Evolutionary conservation across 2,113 vertebrate species (phyloP).

Genomic region (Anarhynchus alexandrinus): DNA sequence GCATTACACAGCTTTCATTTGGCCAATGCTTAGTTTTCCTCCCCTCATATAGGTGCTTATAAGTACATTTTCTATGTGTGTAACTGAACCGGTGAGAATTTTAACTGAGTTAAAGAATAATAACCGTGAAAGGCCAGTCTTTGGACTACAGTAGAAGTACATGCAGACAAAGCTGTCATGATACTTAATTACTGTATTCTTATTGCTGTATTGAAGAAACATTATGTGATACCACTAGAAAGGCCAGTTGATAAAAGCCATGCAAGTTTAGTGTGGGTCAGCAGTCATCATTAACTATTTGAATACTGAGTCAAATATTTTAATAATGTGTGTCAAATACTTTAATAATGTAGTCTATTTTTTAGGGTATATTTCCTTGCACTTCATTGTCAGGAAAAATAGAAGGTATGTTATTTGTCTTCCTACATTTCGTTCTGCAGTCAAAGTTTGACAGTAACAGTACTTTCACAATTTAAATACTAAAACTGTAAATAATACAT

Average conservation of each 20-base stretch:
- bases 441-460: neutral
- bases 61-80: neutral
- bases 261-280: neutral
- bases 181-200: neutral
- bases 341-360: neutral
- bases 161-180: neutral
- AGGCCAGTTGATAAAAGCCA: neutral
- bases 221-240: neutral
- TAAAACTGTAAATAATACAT: conserved; percentile 26
- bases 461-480: neutral
- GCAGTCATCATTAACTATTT: neutral
- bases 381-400: neutral
- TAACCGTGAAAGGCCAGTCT: neutral
- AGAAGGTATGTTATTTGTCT: neutral
- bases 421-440: neutral
- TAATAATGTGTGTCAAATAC: neutral
- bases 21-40: neutral
- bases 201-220: neutral
- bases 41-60: neutral
- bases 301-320: neutral
- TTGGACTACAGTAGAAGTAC: neutral
- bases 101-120: neutral
- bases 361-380: neutral
- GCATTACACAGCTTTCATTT: neutral
- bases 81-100: neutral